These are phyloP conservation scores for Lissocephala sabroskyi DNA, from an alignment of 2,888 invertebrate genomes.

Conservation along the genomic window DNA sequence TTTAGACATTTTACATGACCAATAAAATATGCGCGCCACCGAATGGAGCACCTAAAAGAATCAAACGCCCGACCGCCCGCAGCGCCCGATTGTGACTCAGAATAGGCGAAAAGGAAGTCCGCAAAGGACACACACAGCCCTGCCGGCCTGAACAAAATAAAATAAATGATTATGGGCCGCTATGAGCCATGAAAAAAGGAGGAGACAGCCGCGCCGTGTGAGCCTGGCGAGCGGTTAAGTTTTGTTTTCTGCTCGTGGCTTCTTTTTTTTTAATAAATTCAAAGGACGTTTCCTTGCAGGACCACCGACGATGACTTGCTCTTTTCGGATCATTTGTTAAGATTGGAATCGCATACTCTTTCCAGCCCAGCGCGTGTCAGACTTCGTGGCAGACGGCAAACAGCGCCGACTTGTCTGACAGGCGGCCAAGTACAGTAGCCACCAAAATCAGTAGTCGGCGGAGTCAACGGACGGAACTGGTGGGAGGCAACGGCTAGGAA, in stretches of 20 bases:
- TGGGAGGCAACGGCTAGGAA: too few species aligned
- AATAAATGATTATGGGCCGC: constrained; percentile 39
- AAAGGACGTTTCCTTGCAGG: constrained; percentile 6
- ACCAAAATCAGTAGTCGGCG: too few species aligned
- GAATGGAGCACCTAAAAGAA: constrained; percentile 39
- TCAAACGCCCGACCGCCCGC: constrained; percentile 2
- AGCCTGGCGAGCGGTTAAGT: constrained; percentile 26
- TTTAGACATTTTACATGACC: constrained; percentile 48
- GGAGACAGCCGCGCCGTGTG: too few species aligned
- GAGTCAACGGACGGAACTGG: constrained; percentile 30
- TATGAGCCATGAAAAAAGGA: constrained; percentile 28
- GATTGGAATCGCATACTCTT: background rate
- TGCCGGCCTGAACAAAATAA: constrained; percentile 28
- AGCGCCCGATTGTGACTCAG: constrained; percentile 10
- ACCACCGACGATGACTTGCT: background rate
- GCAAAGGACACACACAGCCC: constrained; percentile 14
- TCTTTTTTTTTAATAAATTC: constrained; percentile 39
- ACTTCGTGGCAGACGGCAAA: constrained; percentile 3
- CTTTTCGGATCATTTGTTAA: background rate
- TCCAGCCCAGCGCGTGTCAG: background rate
- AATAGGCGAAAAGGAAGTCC: constrained; percentile 1
- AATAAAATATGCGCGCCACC: constrained; percentile 39
- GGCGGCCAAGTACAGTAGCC: background rate
- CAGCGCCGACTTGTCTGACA: constrained; percentile 48
- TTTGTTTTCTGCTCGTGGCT: constrained; percentile 16